Evolutionary conservation across 2,113 vertebrate genomes (phyloP).

Genomic region (Daboia siamensis): DNA sequence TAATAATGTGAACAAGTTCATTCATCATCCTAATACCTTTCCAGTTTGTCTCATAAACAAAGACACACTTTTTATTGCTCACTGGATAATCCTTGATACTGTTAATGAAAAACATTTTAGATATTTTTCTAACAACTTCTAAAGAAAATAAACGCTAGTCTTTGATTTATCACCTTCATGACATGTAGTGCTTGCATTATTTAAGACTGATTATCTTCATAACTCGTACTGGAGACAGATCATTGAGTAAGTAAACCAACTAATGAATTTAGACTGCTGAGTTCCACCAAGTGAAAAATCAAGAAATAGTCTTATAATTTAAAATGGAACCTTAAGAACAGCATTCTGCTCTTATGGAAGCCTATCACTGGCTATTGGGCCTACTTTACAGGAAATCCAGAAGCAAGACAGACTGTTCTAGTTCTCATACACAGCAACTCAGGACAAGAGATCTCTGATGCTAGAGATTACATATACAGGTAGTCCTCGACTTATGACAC

Average conservation of each 20-base stretch:
- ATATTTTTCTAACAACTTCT: slow-evolving; percentile 35
- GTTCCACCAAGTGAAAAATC: neutral
- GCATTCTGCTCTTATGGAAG: neutral
- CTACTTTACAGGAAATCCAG: neutral
- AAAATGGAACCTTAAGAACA: neutral
- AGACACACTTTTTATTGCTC: slow-evolving; percentile 53
- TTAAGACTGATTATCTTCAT: neutral
- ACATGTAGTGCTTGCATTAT: neutral
- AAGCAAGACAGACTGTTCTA: neutral
- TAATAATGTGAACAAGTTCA: slow-evolving; percentile 56
- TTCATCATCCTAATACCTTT: slow-evolving; percentile 58
- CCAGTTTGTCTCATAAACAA: slow-evolving; percentile 54
- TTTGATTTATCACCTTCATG: slow-evolving; percentile 31
- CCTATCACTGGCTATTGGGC: neutral
- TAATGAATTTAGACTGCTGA: neutral
- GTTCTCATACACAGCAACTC: neutral
- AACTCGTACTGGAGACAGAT: neutral
- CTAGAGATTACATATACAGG: neutral
- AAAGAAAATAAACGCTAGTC: neutral
- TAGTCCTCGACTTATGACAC: neutral
- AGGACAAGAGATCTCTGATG: neutral
- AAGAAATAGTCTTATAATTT: neutral
- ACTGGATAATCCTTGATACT: slow-evolving; percentile 40
- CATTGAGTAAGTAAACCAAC: neutral
- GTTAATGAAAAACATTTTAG: slow-evolving; percentile 20